Conservation (phyloP, 2,797 vertebrate genomes). For the Thunnus albacares region DNA sequence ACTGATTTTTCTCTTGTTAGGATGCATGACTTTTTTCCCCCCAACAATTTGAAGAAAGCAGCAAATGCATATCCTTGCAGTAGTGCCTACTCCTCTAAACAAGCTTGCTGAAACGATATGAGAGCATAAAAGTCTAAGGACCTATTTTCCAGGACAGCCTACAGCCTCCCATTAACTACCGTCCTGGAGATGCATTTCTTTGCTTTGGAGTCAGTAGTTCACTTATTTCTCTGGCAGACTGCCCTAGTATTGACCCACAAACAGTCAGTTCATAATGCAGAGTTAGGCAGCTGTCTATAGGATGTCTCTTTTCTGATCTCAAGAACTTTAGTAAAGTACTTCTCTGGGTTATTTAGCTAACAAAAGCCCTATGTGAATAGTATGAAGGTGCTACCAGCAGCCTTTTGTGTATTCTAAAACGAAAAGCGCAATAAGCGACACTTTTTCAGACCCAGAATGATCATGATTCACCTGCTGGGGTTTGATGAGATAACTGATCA, state of each 20-base stretch:
- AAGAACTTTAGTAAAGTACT: neutral
- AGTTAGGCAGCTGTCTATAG: neutral
- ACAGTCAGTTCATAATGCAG: conserved; percentile 22
- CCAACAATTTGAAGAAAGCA: conserved; percentile 3
- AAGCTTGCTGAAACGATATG: conserved; percentile 10
- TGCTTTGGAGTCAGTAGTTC: neutral
- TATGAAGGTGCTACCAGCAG: conserved; percentile 3
- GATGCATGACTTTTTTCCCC: neutral
- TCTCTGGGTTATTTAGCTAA: conserved; percentile 11
- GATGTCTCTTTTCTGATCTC: conserved; percentile 8
- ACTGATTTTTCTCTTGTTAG: neutral
- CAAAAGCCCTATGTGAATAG: neutral
- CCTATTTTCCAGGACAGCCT: neutral
- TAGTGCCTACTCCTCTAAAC: conserved; percentile 9
- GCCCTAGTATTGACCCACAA: conserved; percentile 30
- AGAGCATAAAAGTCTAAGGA: neutral
- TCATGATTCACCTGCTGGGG: neutral
- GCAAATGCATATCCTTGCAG: neutral
- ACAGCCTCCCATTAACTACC: neutral
- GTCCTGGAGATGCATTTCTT: neutral
- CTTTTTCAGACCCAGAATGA: conserved; percentile 2
- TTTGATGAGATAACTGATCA: conserved; percentile 8
- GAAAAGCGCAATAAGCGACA: neutral
- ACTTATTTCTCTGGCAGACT: conserved; percentile 13
- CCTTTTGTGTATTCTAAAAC: conserved; percentile 6